phyloP scores from a whole-genome alignment of 2,888 invertebrate species.

The Stratiomys singularior region DNA sequence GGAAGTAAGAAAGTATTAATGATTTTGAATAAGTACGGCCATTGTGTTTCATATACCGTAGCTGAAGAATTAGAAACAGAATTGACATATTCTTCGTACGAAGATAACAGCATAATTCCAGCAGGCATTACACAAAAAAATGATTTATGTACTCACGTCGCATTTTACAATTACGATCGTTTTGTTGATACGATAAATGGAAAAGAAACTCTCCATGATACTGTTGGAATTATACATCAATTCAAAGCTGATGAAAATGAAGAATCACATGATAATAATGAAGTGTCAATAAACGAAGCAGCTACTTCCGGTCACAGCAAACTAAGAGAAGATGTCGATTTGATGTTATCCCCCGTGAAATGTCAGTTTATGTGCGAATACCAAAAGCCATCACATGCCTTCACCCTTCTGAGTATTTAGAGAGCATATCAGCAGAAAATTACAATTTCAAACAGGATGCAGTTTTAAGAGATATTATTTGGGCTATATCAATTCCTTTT shows the following conservation, averaged over 20 bases:
- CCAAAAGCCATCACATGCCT: no score
- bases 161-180: constrained; percentile 27
- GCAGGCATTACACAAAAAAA: not conserved
- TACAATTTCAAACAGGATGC: no score
- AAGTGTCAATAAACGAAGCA: no score
- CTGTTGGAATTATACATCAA: constrained; percentile 36
- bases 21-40: constrained; percentile 28
- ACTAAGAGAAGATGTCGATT: no score
- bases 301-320: no score
- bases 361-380: no score
- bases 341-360: no score
- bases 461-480: not conserved
- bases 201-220: constrained; percentile 34
- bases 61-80: constrained; percentile 17
- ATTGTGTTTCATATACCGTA: constrained; percentile 2
- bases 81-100: not conserved
- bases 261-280: no score
- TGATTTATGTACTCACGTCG: constrained; percentile 1
- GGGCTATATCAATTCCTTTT: not conserved
- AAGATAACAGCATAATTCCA: not conserved
- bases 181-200: not conserved
- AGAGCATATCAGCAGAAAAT: no score
- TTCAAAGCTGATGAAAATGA: not conserved
- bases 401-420: no score
- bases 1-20: constrained; percentile 5